A percentile compares a stretch with the other conserved stretches of the same genome.
These are phyloP conservation scores for Penelope pileata DNA, from an alignment of 2,113 vertebrate species.

Conservation along the genomic window DNA sequence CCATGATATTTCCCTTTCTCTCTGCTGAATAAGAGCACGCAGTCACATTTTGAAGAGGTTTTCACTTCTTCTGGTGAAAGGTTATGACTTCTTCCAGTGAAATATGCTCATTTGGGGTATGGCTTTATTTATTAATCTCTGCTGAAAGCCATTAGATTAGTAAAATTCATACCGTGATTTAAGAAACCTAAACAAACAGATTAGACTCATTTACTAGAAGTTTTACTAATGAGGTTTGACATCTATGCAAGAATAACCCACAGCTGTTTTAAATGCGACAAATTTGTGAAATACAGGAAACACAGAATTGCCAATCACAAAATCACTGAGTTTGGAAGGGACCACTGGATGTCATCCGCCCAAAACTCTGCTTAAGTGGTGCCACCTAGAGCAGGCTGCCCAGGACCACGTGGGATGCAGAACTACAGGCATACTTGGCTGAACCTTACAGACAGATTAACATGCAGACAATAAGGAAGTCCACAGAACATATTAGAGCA, in stretches of 20 bases:
- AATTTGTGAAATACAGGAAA: background rate
- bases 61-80: too few relatives aligned
- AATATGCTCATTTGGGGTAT: background rate
- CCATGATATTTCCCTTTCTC: background rate
- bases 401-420: background rate
- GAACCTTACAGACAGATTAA: background rate
- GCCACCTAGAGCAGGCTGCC: background rate
- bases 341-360: background rate
- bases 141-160: background rate
- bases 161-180: background rate
- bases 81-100: background rate
- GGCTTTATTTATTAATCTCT: background rate
- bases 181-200: background rate
- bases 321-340: background rate
- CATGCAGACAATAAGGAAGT: background rate
- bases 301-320: background rate
- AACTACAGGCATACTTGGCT: background rate
- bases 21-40: background rate
- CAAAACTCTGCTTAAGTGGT: background rate
- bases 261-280: background rate
- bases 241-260: background rate
- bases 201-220: background rate
- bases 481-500: background rate
- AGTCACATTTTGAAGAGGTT: background rate
- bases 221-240: background rate